Base-by-base conservation (phyloP, 2,888 invertebrate species). In the Girardia tigrina region DNA sequence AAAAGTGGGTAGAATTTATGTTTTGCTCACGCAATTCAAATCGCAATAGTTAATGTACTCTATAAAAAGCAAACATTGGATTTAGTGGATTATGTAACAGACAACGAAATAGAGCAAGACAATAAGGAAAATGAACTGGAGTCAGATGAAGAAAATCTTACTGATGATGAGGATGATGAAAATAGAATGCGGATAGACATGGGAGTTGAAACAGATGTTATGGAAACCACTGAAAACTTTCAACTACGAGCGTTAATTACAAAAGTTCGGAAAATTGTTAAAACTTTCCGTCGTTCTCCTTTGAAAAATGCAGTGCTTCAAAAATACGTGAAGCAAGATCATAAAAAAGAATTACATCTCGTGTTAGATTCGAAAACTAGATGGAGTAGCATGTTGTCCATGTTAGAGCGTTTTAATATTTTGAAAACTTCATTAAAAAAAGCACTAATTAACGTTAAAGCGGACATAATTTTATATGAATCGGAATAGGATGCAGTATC, bases 21-120 rank as follows among this genome's bases (percentile, higher is more conserved):
- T 56, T 56, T 56, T n/a, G 56, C 56, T 4, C 56, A 56, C 23
- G n/a, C n/a, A 56, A 56, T 56, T 56, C 56, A 56, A 56, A 56
- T 56, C 23, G 4, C 56, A 56, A 56, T 56, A 20, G n/a, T 56
- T 4, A 12, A n/a, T n/a, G 56, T 16, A 56, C 56, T 56, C n/a
- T 56, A 56, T 8, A n/a, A n/a, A n/a, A 56, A 56, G 56, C 4
- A 56, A 56, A 56, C 56, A 56, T 56, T 56, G n/a, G 4, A n/a
- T n/a, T n/a, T n/a, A n/a, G n/a, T n/a, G n/a, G 36, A 56, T 12
- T 2, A 56, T n/a, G n/a, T 23, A 56, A 56, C n/a, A 56, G n/a
- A 56, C 4, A n/a, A 56, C n/a, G 4, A 4, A 12, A 23, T 4
- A 56, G 56, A 56, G n/a, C n/a, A n/a, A n/a, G 56, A 56, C 4